Evolutionary conservation across 35 echinoderm and acorn worm species (phyloP).

Genomic region (Nesometra sesokonis): DNA sequence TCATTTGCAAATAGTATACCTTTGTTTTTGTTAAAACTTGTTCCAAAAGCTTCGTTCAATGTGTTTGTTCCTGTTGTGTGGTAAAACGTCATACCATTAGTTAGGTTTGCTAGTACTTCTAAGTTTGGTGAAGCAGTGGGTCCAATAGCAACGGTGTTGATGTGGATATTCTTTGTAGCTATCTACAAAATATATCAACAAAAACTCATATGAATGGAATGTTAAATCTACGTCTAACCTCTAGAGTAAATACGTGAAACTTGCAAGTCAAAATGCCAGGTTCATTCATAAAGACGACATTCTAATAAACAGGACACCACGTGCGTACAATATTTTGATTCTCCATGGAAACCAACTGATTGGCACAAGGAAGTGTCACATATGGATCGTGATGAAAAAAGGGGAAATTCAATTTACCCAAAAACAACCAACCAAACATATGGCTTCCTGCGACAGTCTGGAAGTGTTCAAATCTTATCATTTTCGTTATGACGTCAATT

Average conservation of each 20-base stretch:
- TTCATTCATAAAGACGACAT: too few species aligned
- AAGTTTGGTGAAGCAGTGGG: background rate
- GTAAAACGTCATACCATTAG: constrained; percentile 1
- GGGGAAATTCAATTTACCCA: background rate
- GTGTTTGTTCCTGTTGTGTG: background rate
- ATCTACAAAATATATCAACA: background rate
- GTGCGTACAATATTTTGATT: background rate
- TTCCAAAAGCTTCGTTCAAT: constrained; percentile 5
- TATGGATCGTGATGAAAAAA: background rate
- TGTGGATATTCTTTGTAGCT: background rate
- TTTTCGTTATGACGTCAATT: background rate
- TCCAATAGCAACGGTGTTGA: constrained; percentile 7
- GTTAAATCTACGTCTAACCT: too few species aligned
- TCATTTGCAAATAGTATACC: background rate
- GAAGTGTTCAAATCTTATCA: background rate
- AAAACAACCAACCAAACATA: background rate
- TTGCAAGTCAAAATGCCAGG: too few species aligned
- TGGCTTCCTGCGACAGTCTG: background rate
- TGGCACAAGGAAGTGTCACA: background rate
- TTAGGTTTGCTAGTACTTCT: background rate
- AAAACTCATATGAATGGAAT: too few species aligned
- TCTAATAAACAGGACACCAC: background rate
- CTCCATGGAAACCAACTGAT: background rate
- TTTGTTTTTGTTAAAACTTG: constrained; percentile 2
- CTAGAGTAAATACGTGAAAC: too few species aligned